A percentile compares a stretch with the other conserved stretches of the same genome.
phyloP scores from a whole-genome alignment of 1,140 invertebrate genomes.

The Lordiphosa collinella region DNA sequence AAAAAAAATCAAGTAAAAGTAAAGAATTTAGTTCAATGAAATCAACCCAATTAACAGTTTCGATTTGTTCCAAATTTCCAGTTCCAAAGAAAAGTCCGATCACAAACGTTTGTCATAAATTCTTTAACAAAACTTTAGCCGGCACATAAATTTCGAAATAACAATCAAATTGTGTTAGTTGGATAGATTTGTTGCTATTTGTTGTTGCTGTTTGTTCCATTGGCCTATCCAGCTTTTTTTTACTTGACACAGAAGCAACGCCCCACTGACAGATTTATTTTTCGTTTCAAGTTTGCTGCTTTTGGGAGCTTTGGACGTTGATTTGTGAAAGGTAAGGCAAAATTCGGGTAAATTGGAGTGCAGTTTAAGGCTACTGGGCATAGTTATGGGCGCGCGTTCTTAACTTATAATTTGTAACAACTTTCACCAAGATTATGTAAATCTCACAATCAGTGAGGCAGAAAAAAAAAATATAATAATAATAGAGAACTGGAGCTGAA shows the following conservation, averaged over 20 bases:
- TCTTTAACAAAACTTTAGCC: slow-evolving; percentile 22
- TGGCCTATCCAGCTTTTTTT: slow-evolving; percentile 16
- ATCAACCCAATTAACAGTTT: slow-evolving; percentile 48
- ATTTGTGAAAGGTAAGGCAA: slow-evolving; percentile 62
- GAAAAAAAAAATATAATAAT: slow-evolving; percentile 32
- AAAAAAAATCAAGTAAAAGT: not conserved
- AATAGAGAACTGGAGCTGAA: slow-evolving; percentile 11
- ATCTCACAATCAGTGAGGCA: slow-evolving; percentile 25
- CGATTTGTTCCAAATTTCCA: slow-evolving; percentile 29
- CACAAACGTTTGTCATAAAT: slow-evolving; percentile 31
- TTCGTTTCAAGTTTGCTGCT: slow-evolving; percentile 14
- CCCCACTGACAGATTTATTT: slow-evolving; percentile 69
- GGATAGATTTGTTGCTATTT: slow-evolving; percentile 14
- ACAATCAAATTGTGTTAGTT: slow-evolving; percentile 40
- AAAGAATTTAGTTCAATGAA: slow-evolving; percentile 19
- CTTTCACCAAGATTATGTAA: slow-evolving; percentile 72
- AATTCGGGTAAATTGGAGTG: not conserved
- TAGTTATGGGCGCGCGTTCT: slow-evolving; percentile 49
- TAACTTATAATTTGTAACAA: slow-evolving; percentile 67
- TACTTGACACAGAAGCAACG: slow-evolving; percentile 67
- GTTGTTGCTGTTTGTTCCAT: slow-evolving; percentile 59
- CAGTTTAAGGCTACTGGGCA: slow-evolving; percentile 55
- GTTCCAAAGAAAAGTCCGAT: slow-evolving; percentile 13
- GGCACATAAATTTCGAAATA: slow-evolving; percentile 53
- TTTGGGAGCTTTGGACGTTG: slow-evolving; percentile 30